phyloP scores from a whole-genome alignment of 2,797 vertebrate species.

The Bradypodion ventrale region DNA sequence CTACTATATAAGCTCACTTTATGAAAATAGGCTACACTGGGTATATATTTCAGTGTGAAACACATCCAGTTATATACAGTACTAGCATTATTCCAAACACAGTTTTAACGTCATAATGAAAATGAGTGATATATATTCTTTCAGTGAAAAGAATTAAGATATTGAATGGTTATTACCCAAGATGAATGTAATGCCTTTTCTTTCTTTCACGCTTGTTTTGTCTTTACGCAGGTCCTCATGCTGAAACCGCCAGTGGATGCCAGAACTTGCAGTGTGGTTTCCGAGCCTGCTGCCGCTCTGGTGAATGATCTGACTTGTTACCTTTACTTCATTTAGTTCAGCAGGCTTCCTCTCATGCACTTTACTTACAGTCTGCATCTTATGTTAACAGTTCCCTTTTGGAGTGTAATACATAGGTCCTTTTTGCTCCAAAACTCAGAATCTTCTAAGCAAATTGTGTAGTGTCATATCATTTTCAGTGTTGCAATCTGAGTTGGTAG shows the following conservation, averaged over 20 bases:
- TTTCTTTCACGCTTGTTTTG: constrained; percentile 75
- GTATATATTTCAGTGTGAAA: not conserved
- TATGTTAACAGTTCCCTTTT: constrained; percentile 74
- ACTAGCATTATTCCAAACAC: not conserved
- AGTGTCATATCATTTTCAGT: constrained; percentile 71
- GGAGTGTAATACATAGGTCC: constrained; percentile 72
- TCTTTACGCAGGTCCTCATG: constrained; percentile 92
- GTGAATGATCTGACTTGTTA: constrained; percentile 83
- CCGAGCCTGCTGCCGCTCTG: constrained; percentile 97
- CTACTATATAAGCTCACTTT: too few relatives aligned
- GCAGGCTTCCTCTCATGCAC: constrained; percentile 88
- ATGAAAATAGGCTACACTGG: not conserved
- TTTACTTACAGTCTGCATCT: constrained; percentile 84
- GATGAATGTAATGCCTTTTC: constrained; percentile 44
- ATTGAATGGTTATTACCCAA: not conserved
- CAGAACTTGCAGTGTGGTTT: constrained; percentile 99
- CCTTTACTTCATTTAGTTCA: constrained; percentile 78
- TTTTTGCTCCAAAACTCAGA: constrained; percentile 63
- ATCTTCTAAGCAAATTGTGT: constrained; percentile 72
- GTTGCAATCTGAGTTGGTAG: constrained; percentile 67
- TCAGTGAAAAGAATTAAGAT: not conserved
- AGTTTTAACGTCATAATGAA: not conserved
- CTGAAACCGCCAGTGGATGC: constrained; percentile 97
- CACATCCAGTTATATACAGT: not conserved
- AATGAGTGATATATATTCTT: not conserved